Evolutionary conservation across 2,888 invertebrate genomes (phyloP).

Genomic region (Drosophila mettleri): DNA sequence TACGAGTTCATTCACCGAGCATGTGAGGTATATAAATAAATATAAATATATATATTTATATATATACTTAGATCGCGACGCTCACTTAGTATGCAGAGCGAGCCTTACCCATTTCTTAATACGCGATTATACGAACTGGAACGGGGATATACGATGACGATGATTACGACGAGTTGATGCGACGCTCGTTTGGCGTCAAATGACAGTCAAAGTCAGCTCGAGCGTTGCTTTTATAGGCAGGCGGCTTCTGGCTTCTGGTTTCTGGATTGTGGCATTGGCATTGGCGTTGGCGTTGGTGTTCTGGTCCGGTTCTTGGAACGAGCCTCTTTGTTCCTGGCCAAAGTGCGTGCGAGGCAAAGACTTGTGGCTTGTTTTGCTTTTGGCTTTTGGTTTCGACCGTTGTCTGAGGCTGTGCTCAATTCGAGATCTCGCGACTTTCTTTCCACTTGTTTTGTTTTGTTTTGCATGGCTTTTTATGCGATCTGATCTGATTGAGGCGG

Average conservation of each 20-base stretch:
- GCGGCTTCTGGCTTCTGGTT: too few relatives aligned
- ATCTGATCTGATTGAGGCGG: constrained; percentile 15
- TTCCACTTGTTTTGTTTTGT: constrained; percentile 43
- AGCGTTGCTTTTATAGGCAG: constrained; percentile 75
- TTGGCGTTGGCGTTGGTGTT: constrained; percentile 18
- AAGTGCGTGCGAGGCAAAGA: constrained; percentile 59
- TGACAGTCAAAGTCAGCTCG: constrained; percentile 63
- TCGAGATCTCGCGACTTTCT: constrained; percentile 75
- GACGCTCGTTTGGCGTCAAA: constrained; percentile 73
- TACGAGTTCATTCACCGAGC: constrained; percentile 72
- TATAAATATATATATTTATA: background rate
- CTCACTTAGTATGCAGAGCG: constrained; percentile 63
- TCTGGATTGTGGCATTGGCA: constrained; percentile 31
- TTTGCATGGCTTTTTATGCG: constrained; percentile 15
- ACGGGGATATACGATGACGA: constrained; percentile 23
- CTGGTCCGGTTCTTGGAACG: constrained; percentile 68
- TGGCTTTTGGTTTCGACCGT: constrained; percentile 25
- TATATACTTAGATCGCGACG: constrained; percentile 26
- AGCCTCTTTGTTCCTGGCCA: constrained; percentile 79
- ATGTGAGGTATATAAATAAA: background rate
- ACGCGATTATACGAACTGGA: constrained; percentile 28
- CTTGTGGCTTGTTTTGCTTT: constrained; percentile 23
- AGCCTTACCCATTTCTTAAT: constrained; percentile 71
- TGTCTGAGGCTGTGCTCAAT: constrained; percentile 60
- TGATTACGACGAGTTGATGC: constrained; percentile 25